These are phyloP conservation scores for Euthynnus affinis DNA, from an alignment of 2,797 vertebrate species.

Conservation along the genomic window DNA sequence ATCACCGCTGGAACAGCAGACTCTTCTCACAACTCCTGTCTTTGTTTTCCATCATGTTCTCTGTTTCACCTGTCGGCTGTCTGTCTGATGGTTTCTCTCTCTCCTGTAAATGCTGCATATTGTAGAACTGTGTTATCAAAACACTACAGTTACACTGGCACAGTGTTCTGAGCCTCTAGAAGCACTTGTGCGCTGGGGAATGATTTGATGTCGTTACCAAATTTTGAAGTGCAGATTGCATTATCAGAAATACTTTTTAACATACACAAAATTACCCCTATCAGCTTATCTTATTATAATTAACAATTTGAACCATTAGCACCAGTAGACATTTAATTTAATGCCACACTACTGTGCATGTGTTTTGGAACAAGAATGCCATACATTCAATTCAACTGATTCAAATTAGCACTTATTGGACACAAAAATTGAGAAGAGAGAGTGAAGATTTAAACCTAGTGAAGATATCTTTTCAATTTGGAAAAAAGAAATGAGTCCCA, in stretches of 20 bases:
- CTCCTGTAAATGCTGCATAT: neutral
- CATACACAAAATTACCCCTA: too few species aligned
- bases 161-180: neutral
- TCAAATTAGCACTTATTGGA: too few species aligned
- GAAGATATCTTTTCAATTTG: too few species aligned
- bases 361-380: neutral
- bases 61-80: constrained; percentile 12
- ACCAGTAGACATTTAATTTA: neutral
- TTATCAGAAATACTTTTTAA: too few species aligned
- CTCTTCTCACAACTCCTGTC: constrained; percentile 7
- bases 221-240: neutral
- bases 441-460: too few species aligned
- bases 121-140: neutral
- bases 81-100: constrained; percentile 10
- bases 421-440: neutral
- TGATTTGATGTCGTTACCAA: too few species aligned
- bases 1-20: constrained; percentile 21
- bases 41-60: constrained; percentile 1
- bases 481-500: too few species aligned
- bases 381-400: too few species aligned
- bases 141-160: neutral
- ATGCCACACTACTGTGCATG: neutral
- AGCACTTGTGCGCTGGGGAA: neutral
- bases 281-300: too few species aligned
- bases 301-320: neutral